phyloP scores from a whole-genome alignment of 2,797 vertebrate species.

The Neosilurus mollespiculum region DNA sequence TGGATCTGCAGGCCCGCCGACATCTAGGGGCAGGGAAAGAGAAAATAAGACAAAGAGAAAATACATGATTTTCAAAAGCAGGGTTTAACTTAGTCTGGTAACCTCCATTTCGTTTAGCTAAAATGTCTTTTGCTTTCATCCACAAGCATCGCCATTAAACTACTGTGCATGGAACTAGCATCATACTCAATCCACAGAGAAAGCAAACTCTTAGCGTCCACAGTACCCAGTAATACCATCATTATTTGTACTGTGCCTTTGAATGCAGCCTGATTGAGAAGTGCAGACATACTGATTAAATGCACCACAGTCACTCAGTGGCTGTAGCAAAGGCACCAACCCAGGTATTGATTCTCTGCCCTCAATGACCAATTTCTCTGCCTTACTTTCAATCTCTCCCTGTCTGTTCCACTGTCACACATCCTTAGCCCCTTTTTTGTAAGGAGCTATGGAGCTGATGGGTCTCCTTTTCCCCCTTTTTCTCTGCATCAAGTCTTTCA shows the following conservation, averaged over 20 bases:
- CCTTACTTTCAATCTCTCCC: slow-evolving; percentile 43
- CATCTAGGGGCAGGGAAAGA: slow-evolving; percentile 71
- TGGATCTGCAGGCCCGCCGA: slow-evolving; percentile 91
- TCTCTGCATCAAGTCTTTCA: slow-evolving; percentile 58
- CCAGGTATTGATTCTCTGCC: slow-evolving; percentile 77
- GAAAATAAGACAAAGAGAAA: slow-evolving; percentile 17
- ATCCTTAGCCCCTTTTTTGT: slow-evolving; percentile 46
- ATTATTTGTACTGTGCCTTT: slow-evolving; percentile 73
- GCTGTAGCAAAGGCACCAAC: slow-evolving; percentile 68
- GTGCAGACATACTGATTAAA: slow-evolving; percentile 78
- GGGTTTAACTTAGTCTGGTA: slow-evolving; percentile 15
- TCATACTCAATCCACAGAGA: slow-evolving; percentile 41
- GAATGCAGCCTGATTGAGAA: slow-evolving; percentile 80
- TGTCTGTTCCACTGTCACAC: not conserved
- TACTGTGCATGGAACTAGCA: slow-evolving; percentile 45
- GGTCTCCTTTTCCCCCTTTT: slow-evolving; percentile 32
- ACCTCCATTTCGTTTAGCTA: not conserved
- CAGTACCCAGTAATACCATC: slow-evolving; percentile 63
- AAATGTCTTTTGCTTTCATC: slow-evolving; percentile 6
- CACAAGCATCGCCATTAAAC: slow-evolving; percentile 24
- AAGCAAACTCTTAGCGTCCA: slow-evolving; percentile 49
- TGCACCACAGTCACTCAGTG: slow-evolving; percentile 73
- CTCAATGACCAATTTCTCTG: slow-evolving; percentile 79
- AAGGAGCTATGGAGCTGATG: not conserved
- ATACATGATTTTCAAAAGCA: slow-evolving; percentile 23